phyloP scores from a whole-genome alignment of 2,888 invertebrate species.

The Volucella inanis region DNA sequence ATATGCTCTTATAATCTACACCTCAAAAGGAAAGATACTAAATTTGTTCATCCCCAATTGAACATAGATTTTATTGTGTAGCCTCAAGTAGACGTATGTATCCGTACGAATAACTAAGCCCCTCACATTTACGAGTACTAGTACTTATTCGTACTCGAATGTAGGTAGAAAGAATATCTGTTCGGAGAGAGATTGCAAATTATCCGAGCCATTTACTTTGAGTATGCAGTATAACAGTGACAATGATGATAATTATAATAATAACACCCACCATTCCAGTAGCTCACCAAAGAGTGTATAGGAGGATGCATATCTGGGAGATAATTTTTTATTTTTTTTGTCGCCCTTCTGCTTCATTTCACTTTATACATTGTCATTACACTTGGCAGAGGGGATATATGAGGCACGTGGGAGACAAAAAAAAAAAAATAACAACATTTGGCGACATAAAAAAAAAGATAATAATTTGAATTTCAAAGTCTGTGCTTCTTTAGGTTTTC shows the following conservation, averaged over 20 bases:
- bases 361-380: constrained; percentile 45
- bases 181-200: constrained; percentile 56
- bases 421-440: not conserved
- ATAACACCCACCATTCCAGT: constrained; percentile 46
- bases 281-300: not conserved
- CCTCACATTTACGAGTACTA: not conserved
- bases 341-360: constrained; percentile 42
- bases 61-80: constrained; percentile 19
- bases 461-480: constrained; percentile 71
- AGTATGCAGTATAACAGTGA: constrained; percentile 52
- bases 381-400: constrained; percentile 21
- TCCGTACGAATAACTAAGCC: constrained; percentile 4
- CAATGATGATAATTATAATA: constrained; percentile 68
- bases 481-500: constrained; percentile 30
- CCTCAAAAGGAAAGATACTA: constrained; percentile 15
- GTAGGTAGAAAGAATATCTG: constrained; percentile 18
- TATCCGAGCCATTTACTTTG: constrained; percentile 69
- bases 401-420: not conserved
- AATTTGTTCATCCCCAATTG: constrained; percentile 60
- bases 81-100: not conserved
- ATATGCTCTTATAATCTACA: constrained; percentile 6
- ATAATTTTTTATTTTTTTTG: constrained; percentile 28
- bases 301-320: constrained; percentile 26
- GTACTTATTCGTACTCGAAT: not conserved
- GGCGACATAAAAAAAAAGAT: constrained; percentile 16